These are phyloP conservation scores for Hydrophis major DNA, from an alignment of 2,797 vertebrate species.

Conservation along the genomic window DNA sequence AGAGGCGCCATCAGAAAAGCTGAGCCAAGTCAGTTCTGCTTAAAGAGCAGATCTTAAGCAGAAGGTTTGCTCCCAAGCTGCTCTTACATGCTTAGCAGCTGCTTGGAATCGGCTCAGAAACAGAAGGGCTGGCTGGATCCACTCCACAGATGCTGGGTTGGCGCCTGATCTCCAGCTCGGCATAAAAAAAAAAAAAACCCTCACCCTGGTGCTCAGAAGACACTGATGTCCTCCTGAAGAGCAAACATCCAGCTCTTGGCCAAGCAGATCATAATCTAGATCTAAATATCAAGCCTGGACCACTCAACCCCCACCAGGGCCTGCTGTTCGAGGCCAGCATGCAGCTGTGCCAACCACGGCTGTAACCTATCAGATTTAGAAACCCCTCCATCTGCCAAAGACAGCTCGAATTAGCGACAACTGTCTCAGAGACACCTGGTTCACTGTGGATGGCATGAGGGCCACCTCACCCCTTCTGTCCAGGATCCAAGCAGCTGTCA, in stretches of 20 bases:
- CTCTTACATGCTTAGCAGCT: not conserved
- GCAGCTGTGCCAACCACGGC: not conserved
- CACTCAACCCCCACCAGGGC: not conserved
- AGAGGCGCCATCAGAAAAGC: constrained; percentile 46
- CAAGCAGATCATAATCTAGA: not conserved
- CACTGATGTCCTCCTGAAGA: not conserved
- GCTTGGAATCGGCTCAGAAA: not conserved
- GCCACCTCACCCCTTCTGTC: constrained; percentile 43
- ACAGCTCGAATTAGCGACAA: constrained; percentile 37
- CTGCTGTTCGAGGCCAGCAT: not conserved
- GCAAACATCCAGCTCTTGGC: not conserved
- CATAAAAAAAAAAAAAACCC: not conserved
- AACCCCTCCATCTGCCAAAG: not conserved
- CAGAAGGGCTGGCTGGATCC: not conserved
- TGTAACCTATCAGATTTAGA: not conserved
- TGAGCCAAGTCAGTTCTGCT: constrained; percentile 16
- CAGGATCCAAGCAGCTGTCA: constrained; percentile 59
- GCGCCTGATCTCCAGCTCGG: not conserved
- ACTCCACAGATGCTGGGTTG: too few species aligned
- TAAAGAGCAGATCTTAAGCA: not conserved
- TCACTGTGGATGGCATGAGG: constrained; percentile 17
- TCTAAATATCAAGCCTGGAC: not conserved
- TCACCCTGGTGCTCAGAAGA: not conserved
- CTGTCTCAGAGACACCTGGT: constrained; percentile 54
- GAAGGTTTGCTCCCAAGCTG: not conserved